These are phyloP conservation scores for Acipenser ruthenus DNA, from an alignment of 2,797 vertebrate genomes.

Conservation along the genomic window DNA sequence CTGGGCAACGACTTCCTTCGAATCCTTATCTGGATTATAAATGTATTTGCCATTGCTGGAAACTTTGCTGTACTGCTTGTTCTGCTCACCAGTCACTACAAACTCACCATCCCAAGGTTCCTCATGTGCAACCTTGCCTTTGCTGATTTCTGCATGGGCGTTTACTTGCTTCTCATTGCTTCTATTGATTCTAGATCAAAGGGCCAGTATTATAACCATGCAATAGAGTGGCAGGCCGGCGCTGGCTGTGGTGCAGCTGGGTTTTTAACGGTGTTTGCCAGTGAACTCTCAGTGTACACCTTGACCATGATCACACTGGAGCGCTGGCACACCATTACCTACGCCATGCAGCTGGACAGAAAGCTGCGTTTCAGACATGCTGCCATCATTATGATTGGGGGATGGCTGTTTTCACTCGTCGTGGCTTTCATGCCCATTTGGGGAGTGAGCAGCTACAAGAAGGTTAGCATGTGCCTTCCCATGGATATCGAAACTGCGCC, in stretches of 20 bases:
- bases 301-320: conserved; percentile 80
- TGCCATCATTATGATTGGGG: conserved; percentile 66
- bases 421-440: conserved; percentile 73
- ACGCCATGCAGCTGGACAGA: conserved; percentile 76
- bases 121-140: conserved; percentile 89
- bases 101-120: conserved; percentile 77
- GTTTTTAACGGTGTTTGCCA: conserved; percentile 83
- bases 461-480: conserved; percentile 87
- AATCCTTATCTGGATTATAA: conserved; percentile 78
- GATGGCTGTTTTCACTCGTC: conserved; percentile 74
- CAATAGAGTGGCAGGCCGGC: conserved; percentile 82
- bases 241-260: conserved; percentile 69
- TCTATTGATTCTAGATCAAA: conserved; percentile 70
- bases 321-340: conserved; percentile 85
- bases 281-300: conserved; percentile 82
- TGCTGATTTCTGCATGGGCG: conserved; percentile 84
- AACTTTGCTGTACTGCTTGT: conserved; percentile 73
- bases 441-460: conserved; percentile 84
- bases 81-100: conserved; percentile 68
- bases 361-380: conserved; percentile 72
- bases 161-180: conserved; percentile 84
- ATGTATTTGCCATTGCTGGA: conserved; percentile 64
- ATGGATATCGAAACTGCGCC: conserved; percentile 77
- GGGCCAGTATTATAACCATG: conserved; percentile 82
- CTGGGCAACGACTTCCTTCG: conserved; percentile 74